Base-by-base conservation (phyloP, 2,113 vertebrate genomes). In the Pseudorectes ferrugineus region DNA sequence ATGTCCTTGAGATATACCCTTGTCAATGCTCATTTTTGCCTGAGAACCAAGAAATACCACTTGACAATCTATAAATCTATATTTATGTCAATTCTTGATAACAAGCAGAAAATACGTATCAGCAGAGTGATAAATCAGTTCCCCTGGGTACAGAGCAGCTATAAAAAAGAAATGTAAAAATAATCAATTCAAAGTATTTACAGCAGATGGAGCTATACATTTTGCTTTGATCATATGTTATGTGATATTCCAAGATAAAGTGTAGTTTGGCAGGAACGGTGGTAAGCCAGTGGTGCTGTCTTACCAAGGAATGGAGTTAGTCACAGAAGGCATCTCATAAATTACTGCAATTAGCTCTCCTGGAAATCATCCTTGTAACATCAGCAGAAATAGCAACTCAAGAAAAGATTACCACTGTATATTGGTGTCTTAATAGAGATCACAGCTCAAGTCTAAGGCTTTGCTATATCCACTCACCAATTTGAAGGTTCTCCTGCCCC, bases 161-260 rank as follows among this genome's bases (percentile, higher is more conserved):
- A n/a, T 91, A 48, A 95, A 93, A 87, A 67, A 38, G 31, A 68
- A 95, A 58, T 23, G 15, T 22, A 58, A 80, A 93, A 91, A 40
- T 35, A 68, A 79, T 87, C 21, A 89, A 2, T 97, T 97, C 92
- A 76, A 86, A 96, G 48, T 61, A 76, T 85, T 95, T 92, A 92
- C 96, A 97, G 95, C 68, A 98, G 97, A 95, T 96, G 97, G 97
- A 97, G 97, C 96, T 96, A 45, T 92, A 26, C 18, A 92, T 96
- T 95, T 92, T 95, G 62, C 85, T 86, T 88, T 93, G 95, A 86
- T 93, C 84, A 58, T 85, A 17, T 31, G 23, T 86, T 72, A 58
- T 24, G 23, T 72, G 66, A 40, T 67, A 63, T 35, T 95, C 63
- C 59, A 40, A 77, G 51, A 52, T 62, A 52, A 57, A 57, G 18